Evolutionary conservation across 1,140 invertebrate species (phyloP), one percentile per base, ranked within the genome.

Genomic region (Leptopilina clavipes): DNA sequence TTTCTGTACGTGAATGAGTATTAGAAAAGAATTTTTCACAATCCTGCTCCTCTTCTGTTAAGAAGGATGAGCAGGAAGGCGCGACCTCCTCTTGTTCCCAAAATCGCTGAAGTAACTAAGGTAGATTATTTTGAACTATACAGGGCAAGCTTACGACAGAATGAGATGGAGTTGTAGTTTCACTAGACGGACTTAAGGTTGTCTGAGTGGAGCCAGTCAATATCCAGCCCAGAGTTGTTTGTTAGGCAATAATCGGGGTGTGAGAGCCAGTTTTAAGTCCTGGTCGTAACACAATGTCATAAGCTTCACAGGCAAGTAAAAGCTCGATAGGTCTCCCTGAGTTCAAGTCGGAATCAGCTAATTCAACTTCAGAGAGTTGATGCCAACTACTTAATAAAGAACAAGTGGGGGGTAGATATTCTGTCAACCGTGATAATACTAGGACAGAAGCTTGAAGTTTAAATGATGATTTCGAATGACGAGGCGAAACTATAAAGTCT

Each of bases 141-240:
- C n/a, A 45, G 6, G 17, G n/a, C 18, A 52, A 18, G 9, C 70
- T n/a, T 7, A 44, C 25, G 70, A 71, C 19, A 9, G 70, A 9
- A 31, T 19, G 56, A 11, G 70, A 40, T 19, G 10, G 31, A 17
- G 8, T 12, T 44, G 70, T 9, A 59, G 56, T 14, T 9, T 44
- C 43, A 56, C 0, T 11, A 56, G 54, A 25, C 31, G 22, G 22
- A 8, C n/a, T n/a, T n/a, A n/a, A n/a, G n/a, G 10, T 7, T 7
- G 44, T 19, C 14, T 71, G 9, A 19, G 25, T 56, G 8, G 31
- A 19, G 12, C 84, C 84, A 44, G 77, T 78, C 12, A 85, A 31
- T 37, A 84, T 81, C 84, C 84, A 83, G 10, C 83, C 82, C 12
- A 85, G 17, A 43, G 76, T 72, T 8, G 81, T 85, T 12, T 81